Conservation (phyloP, 2,113 vertebrate genomes). For the Gobio gobio region DNA sequence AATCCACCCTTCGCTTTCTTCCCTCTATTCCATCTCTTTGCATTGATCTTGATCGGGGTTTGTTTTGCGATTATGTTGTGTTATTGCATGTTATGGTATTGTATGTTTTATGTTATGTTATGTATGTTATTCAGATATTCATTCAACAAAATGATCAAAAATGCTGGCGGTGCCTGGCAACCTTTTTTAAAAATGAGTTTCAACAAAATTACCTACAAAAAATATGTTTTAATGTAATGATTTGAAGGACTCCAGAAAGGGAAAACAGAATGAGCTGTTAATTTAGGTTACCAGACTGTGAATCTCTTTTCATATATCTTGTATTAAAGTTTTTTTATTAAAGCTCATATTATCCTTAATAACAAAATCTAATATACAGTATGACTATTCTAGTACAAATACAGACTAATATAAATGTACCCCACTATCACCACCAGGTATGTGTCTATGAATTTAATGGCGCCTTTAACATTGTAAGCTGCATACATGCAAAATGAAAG, state of each 20-base stretch:
- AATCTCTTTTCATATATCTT: neutral
- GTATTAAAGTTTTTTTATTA: neutral
- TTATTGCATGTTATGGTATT: no score
- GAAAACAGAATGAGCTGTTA: neutral
- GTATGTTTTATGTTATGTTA: no score
- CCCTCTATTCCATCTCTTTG: neutral
- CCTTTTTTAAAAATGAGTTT: no score
- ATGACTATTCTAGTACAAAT: neutral
- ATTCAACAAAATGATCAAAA: no score
- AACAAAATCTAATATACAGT: neutral
- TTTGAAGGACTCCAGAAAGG: neutral
- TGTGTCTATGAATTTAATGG: neutral
- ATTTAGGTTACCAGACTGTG: neutral
- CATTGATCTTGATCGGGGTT: neutral
- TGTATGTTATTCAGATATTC: no score
- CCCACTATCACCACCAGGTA: neutral
- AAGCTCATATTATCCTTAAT: neutral
- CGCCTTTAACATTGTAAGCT: neutral
- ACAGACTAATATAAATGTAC: neutral
- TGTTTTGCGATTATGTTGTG: neutral
- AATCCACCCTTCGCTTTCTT: neutral
- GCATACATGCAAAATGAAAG: neutral
- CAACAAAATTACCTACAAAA: no score
- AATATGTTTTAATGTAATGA: neutral
- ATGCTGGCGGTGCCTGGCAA: no score